These are phyloP conservation scores for Laspeyria flexula DNA, from an alignment of 2,888 invertebrate genomes.

Conservation along the genomic window DNA sequence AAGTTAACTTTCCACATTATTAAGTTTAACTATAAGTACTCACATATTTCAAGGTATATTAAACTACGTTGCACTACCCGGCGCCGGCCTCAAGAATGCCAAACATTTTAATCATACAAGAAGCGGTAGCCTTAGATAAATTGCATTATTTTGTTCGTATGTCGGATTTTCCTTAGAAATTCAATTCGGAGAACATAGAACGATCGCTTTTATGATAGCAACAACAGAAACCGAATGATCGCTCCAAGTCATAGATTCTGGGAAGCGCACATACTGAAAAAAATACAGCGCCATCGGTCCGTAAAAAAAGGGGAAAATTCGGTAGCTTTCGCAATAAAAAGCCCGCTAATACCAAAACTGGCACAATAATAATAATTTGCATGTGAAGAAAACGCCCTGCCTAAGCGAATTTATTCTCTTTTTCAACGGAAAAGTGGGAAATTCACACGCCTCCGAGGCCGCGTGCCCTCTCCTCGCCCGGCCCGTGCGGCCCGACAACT, in stretches of 20 bases:
- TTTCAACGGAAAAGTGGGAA: slow-evolving; percentile 49
- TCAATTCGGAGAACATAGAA: slow-evolving; percentile 32
- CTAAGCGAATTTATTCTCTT: slow-evolving; percentile 60
- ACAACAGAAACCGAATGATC: slow-evolving; percentile 44
- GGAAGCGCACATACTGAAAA: slow-evolving; percentile 31
- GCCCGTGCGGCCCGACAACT: slow-evolving; percentile 28
- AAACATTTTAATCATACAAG: no score
- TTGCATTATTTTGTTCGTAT: slow-evolving; percentile 7
- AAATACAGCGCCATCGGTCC: slow-evolving; percentile 45
- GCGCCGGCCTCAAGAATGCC: no score
- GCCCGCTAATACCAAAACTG: slow-evolving; percentile 65
- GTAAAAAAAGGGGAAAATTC: slow-evolving; percentile 47
- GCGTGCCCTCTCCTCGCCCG: slow-evolving; percentile 38
- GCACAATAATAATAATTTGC: slow-evolving; percentile 76
- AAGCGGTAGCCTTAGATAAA: slow-evolving; percentile 17
- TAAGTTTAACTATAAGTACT: no score
- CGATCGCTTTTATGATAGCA: slow-evolving; percentile 38
- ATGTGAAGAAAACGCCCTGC: slow-evolving; percentile 65
- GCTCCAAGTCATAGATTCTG: slow-evolving; percentile 38
- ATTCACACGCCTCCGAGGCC: slow-evolving; percentile 53
- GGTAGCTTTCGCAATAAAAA: slow-evolving; percentile 56
- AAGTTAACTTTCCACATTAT: no score
- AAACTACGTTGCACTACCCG: no score
- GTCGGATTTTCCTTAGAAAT: slow-evolving; percentile 28
- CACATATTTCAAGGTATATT: no score